Base-by-base conservation (phyloP, 2,797 vertebrate genomes). In the Acrossocheilus wenchowensis region DNA sequence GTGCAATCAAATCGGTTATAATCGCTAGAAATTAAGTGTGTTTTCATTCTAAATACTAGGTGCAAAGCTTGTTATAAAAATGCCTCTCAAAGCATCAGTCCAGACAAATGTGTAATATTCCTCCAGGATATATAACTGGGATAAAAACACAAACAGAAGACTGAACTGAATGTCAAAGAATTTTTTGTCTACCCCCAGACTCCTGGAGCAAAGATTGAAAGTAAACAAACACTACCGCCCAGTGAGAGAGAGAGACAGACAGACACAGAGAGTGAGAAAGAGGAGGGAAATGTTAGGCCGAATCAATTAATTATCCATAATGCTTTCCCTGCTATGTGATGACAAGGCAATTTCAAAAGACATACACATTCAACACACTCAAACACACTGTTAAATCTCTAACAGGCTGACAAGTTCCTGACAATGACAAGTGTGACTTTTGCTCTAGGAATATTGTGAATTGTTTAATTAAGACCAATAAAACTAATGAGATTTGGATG, bases 111-210 rank as follows among this genome's bases (percentile, higher is more conserved):
- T 62, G 39, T 36, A n/a, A 48, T 74, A 30, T 69, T 57, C 54
- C 54, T 43, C 7, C 26, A 41, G 73, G 64, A 78, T 39, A 78
- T 39, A 82, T 64, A 43, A n/a, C 82, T 78, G 14, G 64, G 52
- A 78, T 85, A 80, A 82, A 78, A 77, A 85, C 48, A 77, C 72
- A 88, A 82, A 45, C 43, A 71, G 68, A 30, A 30, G 34, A 73
- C 23, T 79, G 64, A 85, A 78, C 36, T 62, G 34, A 62, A 71
- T 74, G 78, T 83, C 48, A 81, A 43, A 41, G 36, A 54, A 78
- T 81, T 43, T 41, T 30, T 66, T 45, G 30, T 71, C 69, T 45
- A 30, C 45, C 21, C 74, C 57, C 57, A 80, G 83, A 60, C 41
- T 69, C 66, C 23, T 52, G 34, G 72, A 77, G 78, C 50, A 36